Percentiles rank a stretch among this genome's conserved stretches.
These are phyloP conservation scores for Enteromius viviparus DNA, from an alignment of 2,797 vertebrate species.

Conservation along the genomic window DNA sequence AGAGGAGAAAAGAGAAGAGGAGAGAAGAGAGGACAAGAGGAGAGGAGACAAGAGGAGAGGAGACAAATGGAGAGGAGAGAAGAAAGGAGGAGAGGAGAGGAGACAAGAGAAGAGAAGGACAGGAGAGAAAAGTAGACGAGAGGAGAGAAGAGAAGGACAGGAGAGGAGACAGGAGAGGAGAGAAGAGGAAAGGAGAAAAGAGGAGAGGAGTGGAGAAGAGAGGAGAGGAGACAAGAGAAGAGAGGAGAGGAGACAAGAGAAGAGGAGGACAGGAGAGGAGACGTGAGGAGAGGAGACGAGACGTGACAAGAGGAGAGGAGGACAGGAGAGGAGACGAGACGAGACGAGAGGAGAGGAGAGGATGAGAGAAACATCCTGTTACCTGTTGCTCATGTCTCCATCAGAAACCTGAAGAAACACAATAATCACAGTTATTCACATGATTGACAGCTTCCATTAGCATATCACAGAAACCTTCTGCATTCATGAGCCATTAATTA, in stretches of 20 bases:
- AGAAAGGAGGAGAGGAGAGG: too few relatives aligned
- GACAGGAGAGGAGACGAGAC: constrained; percentile 13
- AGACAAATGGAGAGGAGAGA: too few relatives aligned
- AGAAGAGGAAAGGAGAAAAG: background rate
- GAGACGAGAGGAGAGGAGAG: background rate
- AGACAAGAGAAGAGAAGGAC: too few relatives aligned
- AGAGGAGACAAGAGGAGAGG: constrained; percentile 34
- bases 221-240: background rate
- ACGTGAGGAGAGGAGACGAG: background rate
- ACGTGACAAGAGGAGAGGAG: background rate
- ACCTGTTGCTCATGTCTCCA: constrained; percentile 91
- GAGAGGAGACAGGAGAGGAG: too few relatives aligned
- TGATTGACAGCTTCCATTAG: constrained; percentile 1
- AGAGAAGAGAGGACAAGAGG: constrained; percentile 63
- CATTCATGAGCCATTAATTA: background rate
- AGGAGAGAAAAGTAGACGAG: too few relatives aligned
- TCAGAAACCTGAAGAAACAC: constrained; percentile 88
- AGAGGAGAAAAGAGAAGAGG: background rate
- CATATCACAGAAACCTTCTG: background rate
- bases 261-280: background rate
- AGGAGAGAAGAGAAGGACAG: too few relatives aligned
- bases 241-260: background rate
- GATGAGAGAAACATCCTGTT: constrained; percentile 53
- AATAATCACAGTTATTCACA: constrained; percentile 43
- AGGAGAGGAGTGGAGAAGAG: constrained; percentile 55